A percentile compares a stretch with the other conserved stretches of the same genome.
Conservation (phyloP, 2,797 vertebrate genomes). For the Bradypus variegatus region DNA sequence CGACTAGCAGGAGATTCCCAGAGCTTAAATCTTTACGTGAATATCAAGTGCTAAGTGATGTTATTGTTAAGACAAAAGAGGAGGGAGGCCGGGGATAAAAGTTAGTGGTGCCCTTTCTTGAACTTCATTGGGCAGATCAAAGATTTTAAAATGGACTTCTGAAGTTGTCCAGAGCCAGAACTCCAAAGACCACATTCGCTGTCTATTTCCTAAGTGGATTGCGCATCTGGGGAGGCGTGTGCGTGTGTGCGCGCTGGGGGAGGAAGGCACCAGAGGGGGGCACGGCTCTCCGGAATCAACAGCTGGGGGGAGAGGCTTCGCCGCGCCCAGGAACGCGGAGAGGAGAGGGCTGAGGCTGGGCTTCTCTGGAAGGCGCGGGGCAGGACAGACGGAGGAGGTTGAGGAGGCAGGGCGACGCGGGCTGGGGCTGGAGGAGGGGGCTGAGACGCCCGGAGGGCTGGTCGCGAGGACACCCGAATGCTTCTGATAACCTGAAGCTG, state of each 20-base stretch:
- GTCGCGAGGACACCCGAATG: not conserved
- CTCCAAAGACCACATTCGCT: not conserved
- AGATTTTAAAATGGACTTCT: not conserved
- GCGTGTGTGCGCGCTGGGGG: not conserved
- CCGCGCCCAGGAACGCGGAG: not conserved
- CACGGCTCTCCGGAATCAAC: not conserved
- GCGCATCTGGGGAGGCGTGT: slow-evolving; percentile 18
- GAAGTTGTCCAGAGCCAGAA: not conserved
- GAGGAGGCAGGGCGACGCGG: not conserved
- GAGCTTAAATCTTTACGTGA: not conserved
- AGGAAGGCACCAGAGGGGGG: not conserved
- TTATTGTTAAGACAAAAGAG: not conserved
- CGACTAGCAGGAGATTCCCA: not conserved
- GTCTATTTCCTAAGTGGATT: not conserved
- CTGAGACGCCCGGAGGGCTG: not conserved
- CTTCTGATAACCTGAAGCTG: not conserved
- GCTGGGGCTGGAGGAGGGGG: not conserved
- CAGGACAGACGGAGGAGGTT: not conserved
- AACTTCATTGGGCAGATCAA: not conserved
- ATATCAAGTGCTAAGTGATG: not conserved
- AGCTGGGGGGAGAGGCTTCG: slow-evolving; percentile 36
- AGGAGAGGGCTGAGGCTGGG: not conserved
- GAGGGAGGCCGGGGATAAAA: not conserved
- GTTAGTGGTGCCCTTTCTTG: not conserved
- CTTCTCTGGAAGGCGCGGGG: not conserved